These are phyloP conservation scores for Saturnia pavonia DNA, from an alignment of 2,888 invertebrate species.

Conservation along the genomic window DNA sequence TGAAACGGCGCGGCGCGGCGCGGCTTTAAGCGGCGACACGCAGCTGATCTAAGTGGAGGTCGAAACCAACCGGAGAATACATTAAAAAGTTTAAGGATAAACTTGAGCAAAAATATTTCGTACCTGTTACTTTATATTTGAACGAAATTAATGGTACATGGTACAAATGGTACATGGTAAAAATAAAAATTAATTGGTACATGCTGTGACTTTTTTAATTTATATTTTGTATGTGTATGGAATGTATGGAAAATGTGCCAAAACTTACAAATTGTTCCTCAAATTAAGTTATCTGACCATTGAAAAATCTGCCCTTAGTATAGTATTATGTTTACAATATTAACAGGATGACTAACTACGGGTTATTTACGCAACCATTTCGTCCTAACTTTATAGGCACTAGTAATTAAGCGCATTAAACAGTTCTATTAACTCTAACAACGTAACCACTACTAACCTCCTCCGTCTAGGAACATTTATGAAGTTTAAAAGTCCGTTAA, in stretches of 20 bases:
- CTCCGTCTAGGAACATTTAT: constrained; percentile 76
- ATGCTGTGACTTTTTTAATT: background rate
- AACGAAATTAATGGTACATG: background rate
- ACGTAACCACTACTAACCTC: constrained; percentile 64
- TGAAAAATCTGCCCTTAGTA: too few species aligned
- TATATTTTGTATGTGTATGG: too few species aligned
- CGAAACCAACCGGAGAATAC: constrained; percentile 23
- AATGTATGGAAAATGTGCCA: too few species aligned
- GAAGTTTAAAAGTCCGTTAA: constrained; percentile 51
- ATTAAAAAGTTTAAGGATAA: constrained; percentile 13
- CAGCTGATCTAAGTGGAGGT: constrained; percentile 30
- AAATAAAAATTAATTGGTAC: background rate
- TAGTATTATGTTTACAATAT: background rate
- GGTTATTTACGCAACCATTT: background rate
- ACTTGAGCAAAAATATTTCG: constrained; percentile 5
- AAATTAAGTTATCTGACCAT: too few species aligned
- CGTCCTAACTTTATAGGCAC: constrained; percentile 15
- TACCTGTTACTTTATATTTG: constrained; percentile 8
- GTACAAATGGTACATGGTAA: too few species aligned
- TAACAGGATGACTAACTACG: background rate
- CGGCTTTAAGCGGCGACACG: constrained; percentile 21
- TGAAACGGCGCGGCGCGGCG: constrained; percentile 23
- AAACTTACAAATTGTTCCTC: too few species aligned
- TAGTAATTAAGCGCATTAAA: constrained; percentile 27
- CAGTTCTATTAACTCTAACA: constrained; percentile 16